Conservation (phyloP, 2,113 vertebrate species). For the Mohoua ochrocephala region DNA sequence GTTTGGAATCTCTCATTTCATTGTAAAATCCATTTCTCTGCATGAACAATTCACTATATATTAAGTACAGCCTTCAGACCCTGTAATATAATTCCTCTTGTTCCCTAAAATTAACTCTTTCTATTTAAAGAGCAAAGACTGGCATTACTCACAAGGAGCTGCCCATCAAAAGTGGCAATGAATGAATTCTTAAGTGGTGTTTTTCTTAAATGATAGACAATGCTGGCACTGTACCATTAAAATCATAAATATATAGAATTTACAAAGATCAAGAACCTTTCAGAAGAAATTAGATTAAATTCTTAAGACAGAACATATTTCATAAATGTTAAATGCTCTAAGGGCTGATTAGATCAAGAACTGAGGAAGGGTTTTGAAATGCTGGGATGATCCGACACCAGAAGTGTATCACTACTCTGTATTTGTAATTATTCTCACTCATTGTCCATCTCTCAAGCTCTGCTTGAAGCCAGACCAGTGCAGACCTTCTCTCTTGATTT, state of each 20-base stretch:
- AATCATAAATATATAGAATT: not conserved
- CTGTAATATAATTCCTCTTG: not conserved
- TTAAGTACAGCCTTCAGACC: slow-evolving; percentile 13
- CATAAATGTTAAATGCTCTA: not conserved
- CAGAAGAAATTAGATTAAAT: not conserved
- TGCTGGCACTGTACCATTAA: not conserved
- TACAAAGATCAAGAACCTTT: not conserved
- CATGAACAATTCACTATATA: slow-evolving; percentile 28
- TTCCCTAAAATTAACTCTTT: slow-evolving; percentile 41
- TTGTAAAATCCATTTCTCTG: slow-evolving; percentile 37
- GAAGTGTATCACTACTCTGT: not conserved
- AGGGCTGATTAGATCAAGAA: not conserved
- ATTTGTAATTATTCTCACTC: not conserved
- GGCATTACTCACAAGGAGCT: not conserved
- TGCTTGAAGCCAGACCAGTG: not conserved
- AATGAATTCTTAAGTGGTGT: not conserved
- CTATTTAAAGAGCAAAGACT: not conserved
- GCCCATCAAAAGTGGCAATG: not conserved
- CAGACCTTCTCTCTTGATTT: not conserved
- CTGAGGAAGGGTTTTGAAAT: not conserved
- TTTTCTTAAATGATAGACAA: not conserved
- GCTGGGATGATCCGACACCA: not conserved
- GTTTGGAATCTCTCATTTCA: slow-evolving; percentile 21
- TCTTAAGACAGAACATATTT: not conserved
- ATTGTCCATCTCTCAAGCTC: not conserved